phyloP scores from a whole-genome alignment of 2,888 invertebrate genomes.

The Drosophila affinis region DNA sequence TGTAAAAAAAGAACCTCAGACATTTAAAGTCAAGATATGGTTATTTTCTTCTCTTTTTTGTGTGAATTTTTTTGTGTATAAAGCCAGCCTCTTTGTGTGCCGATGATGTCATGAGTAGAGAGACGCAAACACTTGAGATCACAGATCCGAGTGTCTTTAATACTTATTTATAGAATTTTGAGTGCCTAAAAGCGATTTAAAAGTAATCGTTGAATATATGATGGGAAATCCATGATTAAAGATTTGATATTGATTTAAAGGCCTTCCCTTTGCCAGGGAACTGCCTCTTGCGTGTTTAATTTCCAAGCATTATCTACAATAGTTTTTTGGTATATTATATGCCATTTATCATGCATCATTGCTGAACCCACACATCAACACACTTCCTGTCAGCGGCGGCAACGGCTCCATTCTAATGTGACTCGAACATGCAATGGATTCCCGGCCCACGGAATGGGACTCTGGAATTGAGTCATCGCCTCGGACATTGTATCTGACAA shows the following conservation, averaged over 20 bases:
- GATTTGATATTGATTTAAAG: not conserved
- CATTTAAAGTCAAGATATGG: slow-evolving; percentile 3
- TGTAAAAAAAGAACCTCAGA: not conserved
- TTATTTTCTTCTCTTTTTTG: slow-evolving; percentile 26
- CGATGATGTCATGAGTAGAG: slow-evolving; percentile 34
- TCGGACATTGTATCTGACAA: slow-evolving; percentile 9
- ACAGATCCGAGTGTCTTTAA: slow-evolving; percentile 1
- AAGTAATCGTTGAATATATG: not conserved
- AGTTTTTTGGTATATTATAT: slow-evolving; percentile 31
- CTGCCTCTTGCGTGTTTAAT: slow-evolving; percentile 39
- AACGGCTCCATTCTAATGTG: slow-evolving; percentile 66
- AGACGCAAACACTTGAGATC: slow-evolving; percentile 7
- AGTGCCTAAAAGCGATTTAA: slow-evolving; percentile 1
- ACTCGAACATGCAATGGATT: slow-evolving; percentile 62
- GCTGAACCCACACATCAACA: slow-evolving; percentile 5
- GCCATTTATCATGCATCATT: slow-evolving; percentile 55
- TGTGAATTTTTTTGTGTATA: not conserved
- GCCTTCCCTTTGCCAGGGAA: not conserved
- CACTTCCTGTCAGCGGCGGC: slow-evolving; percentile 57
- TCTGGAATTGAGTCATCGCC: slow-evolving; percentile 61
- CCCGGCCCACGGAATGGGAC: slow-evolving; percentile 23
- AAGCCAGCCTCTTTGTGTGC: slow-evolving; percentile 1
- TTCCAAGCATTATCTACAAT: slow-evolving; percentile 32
- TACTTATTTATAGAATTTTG: not conserved
- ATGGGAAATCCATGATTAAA: not conserved